Percentiles rank a stretch among this genome's conserved stretches.
Conservation (phyloP, 2,888 invertebrate species). For the Nomada hirtipes region DNA sequence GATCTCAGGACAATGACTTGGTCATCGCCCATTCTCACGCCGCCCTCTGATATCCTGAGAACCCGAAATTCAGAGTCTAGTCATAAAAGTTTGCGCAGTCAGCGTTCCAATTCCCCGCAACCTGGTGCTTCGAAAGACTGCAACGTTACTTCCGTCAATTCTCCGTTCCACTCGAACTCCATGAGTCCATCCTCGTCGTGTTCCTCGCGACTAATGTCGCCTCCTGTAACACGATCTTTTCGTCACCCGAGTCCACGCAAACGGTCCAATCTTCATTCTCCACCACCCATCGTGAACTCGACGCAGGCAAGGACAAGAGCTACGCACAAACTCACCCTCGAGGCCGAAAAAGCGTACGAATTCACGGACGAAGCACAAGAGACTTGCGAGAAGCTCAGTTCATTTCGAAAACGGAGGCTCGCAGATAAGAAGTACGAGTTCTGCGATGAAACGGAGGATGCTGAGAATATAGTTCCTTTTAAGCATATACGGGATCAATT, state of each 20-base stretch:
- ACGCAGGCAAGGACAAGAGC: constrained; percentile 78
- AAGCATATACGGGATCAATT: constrained; percentile 82
- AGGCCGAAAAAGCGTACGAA: constrained; percentile 92
- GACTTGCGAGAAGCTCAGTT: constrained; percentile 94
- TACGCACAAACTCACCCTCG: constrained; percentile 80
- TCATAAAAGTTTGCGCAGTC: constrained; percentile 73
- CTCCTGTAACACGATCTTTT: constrained; percentile 77
- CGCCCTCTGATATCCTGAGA: constrained; percentile 81
- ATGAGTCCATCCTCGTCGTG: constrained; percentile 80
- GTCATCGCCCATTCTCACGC: constrained; percentile 78
- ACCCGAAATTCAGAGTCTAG: constrained; percentile 83
- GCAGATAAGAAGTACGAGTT: constrained; percentile 97
- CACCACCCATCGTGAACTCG: constrained; percentile 74
- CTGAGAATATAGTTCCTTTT: constrained; percentile 87
- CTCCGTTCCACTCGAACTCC: constrained; percentile 79
- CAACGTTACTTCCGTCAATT: constrained; percentile 77
- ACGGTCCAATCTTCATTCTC: constrained; percentile 78
- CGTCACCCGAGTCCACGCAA: constrained; percentile 79
- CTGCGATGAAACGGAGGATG: constrained; percentile 89
- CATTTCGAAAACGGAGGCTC: constrained; percentile 92
- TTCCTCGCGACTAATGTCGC: constrained; percentile 82
- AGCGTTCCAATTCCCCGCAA: constrained; percentile 79
- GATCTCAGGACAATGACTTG: constrained; percentile 78
- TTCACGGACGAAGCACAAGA: constrained; percentile 93
- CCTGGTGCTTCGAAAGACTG: constrained; percentile 78